A percentile compares a stretch with the other conserved stretches of the same genome.
phyloP scores from a whole-genome alignment of 2,888 invertebrate species.

The Ormyrus pomaceus region DNA sequence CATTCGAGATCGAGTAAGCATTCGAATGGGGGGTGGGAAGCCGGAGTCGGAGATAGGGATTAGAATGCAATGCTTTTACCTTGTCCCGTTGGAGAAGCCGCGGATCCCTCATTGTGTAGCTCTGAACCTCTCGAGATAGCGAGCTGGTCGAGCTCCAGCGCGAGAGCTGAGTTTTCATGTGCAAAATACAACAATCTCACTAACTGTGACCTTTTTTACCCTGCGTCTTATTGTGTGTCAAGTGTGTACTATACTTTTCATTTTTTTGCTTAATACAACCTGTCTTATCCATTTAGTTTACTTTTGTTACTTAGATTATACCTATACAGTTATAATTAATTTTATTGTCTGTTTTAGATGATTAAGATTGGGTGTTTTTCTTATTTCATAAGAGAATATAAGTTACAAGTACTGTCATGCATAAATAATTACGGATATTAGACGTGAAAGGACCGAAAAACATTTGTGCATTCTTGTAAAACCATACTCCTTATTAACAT shows the following conservation, averaged over 20 bases:
- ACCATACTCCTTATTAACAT: constrained; percentile 24
- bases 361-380: constrained; percentile 8
- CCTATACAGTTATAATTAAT: not conserved
- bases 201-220: constrained; percentile 58
- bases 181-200: constrained; percentile 76
- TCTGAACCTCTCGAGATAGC: constrained; percentile 80
- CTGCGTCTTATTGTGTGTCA: not conserved
- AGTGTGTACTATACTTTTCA: not conserved
- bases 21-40: not conserved
- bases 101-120: constrained; percentile 78
- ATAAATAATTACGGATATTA: not conserved
- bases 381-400: constrained; percentile 1
- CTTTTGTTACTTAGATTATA: too few species aligned
- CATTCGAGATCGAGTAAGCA: too few species aligned
- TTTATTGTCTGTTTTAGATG: not conserved
- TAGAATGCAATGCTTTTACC: constrained; percentile 67
- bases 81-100: constrained; percentile 73
- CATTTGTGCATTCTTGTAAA: constrained; percentile 29
- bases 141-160: constrained; percentile 82
- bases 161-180: constrained; percentile 78
- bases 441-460: constrained; percentile 1
- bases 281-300: too few species aligned
- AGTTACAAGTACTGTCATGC: constrained; percentile 17
- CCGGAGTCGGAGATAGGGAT: constrained; percentile 6
- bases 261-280: constrained; percentile 7